Evolutionary conservation across 2,888 invertebrate species (phyloP).

Genomic region (Griposia aprilina): DNA sequence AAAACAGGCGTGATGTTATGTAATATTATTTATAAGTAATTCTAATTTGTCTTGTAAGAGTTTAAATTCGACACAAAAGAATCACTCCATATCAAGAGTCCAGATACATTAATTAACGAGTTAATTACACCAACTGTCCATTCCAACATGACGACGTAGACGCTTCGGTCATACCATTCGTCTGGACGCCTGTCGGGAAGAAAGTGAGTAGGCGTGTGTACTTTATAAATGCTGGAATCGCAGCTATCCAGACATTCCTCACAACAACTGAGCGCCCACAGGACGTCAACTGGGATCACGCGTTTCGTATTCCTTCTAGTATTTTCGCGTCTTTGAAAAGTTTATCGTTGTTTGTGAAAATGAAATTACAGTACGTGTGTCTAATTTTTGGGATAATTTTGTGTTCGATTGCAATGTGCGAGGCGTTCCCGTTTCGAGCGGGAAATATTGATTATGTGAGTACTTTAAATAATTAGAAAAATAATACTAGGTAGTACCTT

Average conservation of each 20-base stretch:
- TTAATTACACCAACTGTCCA: slow-evolving; percentile 31
- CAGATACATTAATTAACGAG: slow-evolving; percentile 27
- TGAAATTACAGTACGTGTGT: slow-evolving; percentile 76
- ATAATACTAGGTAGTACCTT: background rate
- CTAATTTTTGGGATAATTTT: slow-evolving; percentile 75
- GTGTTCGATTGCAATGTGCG: slow-evolving; percentile 72
- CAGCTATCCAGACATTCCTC: slow-evolving; percentile 76
- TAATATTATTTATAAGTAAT: background rate
- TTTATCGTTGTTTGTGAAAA: slow-evolving; percentile 63
- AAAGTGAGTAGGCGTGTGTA: slow-evolving; percentile 82
- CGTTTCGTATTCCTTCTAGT: background rate
- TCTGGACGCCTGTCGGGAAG: slow-evolving; percentile 72
- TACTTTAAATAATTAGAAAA: slow-evolving; percentile 51
- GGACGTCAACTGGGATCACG: slow-evolving; percentile 69
- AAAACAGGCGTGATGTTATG: background rate
- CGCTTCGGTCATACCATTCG: slow-evolving; percentile 14
- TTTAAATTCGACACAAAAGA: slow-evolving; percentile 12
- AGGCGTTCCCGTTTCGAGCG: slow-evolving; percentile 77
- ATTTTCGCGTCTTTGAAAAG: slow-evolving; percentile 7
- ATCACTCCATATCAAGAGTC: background rate
- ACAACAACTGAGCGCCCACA: slow-evolving; percentile 67
- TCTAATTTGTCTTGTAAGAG: background rate
- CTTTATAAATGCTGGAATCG: slow-evolving; percentile 81
- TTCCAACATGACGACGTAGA: background rate
- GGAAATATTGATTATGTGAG: slow-evolving; percentile 87